phyloP scores from a whole-genome alignment of 2,797 vertebrate genomes.

The Manis javanica region DNA sequence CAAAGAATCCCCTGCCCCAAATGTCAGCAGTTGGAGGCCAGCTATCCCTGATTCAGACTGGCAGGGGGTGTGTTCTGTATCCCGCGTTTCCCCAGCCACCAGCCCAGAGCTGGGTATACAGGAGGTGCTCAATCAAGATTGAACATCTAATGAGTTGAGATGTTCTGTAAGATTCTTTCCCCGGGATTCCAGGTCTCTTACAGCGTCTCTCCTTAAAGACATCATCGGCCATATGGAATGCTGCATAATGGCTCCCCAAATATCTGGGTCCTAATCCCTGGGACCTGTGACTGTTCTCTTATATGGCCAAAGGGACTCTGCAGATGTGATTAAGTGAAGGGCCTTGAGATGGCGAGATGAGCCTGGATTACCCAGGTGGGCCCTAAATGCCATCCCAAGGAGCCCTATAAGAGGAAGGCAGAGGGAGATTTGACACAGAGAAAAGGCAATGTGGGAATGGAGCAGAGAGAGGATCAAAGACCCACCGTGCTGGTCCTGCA shows the following conservation, averaged over 20 bases:
- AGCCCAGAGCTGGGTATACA: background rate
- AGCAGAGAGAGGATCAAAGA: background rate
- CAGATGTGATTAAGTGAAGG: background rate
- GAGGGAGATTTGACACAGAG: background rate
- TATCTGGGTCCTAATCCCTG: background rate
- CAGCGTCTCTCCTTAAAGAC: background rate
- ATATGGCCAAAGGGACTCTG: background rate
- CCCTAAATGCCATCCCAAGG: background rate
- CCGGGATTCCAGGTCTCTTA: background rate
- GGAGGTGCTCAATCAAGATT: background rate
- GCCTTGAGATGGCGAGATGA: background rate
- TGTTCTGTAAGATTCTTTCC: background rate
- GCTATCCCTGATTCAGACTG: background rate
- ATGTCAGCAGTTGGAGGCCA: accelerated
- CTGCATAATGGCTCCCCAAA: background rate
- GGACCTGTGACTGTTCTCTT: background rate
- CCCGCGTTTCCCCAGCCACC: accelerated
- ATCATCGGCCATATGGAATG: background rate
- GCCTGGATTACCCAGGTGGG: background rate
- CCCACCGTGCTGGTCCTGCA: background rate
- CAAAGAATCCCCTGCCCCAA: background rate
- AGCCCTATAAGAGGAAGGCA: background rate
- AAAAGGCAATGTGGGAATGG: background rate
- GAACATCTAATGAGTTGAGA: background rate
- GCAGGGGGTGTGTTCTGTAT: background rate